Evolutionary conservation across 1,140 invertebrate species (phyloP), one percentile per base, ranked within the genome.

Genomic region (Hylaeus anthracinus): DNA sequence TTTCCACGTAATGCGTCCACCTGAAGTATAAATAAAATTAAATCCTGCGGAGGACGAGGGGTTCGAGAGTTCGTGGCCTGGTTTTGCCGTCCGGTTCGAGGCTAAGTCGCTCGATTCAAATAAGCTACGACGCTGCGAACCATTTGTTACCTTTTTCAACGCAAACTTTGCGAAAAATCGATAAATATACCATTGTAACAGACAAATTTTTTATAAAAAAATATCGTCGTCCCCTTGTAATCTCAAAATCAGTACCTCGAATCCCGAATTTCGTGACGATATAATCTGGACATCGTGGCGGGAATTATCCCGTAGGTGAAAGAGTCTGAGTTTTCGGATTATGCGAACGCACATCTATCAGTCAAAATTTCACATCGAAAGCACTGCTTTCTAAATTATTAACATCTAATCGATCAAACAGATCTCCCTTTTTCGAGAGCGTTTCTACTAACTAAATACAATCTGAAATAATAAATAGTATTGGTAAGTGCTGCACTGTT

Each of bases 31-130:
- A 86, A 87, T 86, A 85, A 86, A 90, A 92, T 89, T 87, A 83
- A 85, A 88, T 87, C 81, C 51, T 73, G 79, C 72, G 51, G 78
- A 84, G 76, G 87, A 92, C 87, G 94, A 95, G 94, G 94, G 94
- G 94, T 94, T 95, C 92, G 94, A 95, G 94, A 95, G 94, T 94
- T 93, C 91, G 86, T 81, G 58, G 79, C 63, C 65, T 77, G 45
- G 60, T 60, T 83, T 43, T 8, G 71, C 64, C 77, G 90, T 90
- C 93, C 88, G 92, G 87, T 93, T 92, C 90, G 92, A 93, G 93
- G 88, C 88, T 94, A 90, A 75, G 79, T 88, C 74, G 79, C 87
- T 88, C 77, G 74, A 90, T 92, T 92, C 88, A 89, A 92, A 91
- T 87, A 80, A 73, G 71, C 78, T 82, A 65, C 81, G 84, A 82